A percentile compares a stretch with the other conserved stretches of the same genome.
phyloP scores from a whole-genome alignment of 92 coral and sea anemone species.

The Metridium senile region DNA sequence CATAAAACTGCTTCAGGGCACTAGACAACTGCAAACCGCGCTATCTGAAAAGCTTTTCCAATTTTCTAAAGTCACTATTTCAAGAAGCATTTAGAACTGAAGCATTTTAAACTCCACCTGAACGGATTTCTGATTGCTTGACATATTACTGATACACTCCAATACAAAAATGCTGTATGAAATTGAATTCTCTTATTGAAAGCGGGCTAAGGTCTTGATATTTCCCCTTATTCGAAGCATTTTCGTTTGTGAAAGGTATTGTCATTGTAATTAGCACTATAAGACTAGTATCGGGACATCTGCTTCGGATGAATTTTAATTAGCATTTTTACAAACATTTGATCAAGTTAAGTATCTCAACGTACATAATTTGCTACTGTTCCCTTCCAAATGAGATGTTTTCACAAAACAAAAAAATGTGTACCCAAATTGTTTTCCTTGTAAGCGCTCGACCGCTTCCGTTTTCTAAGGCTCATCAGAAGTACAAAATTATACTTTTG shows the following conservation, averaged over 20 bases:
- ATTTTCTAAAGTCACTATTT: slow-evolving; percentile 12
- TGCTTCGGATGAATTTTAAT: slow-evolving; percentile 28
- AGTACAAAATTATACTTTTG: slow-evolving; percentile 14
- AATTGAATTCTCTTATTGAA: too few species aligned
- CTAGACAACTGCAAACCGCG: not conserved
- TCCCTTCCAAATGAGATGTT: slow-evolving; percentile 7
- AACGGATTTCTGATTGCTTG: not conserved
- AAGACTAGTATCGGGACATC: slow-evolving; percentile 27
- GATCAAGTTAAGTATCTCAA: slow-evolving; percentile 32
- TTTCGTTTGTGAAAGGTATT: slow-evolving; percentile 40
- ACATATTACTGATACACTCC: too few species aligned
- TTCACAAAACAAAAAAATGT: slow-evolving; percentile 5
- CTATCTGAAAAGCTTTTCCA: slow-evolving; percentile 18
- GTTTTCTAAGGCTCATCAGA: not conserved
- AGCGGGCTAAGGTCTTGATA: not conserved
- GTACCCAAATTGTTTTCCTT: not conserved
- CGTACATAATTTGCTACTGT: slow-evolving; percentile 12
- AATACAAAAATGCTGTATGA: too few species aligned
- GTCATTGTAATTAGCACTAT: slow-evolving; percentile 64
- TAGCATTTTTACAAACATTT: slow-evolving; percentile 53
- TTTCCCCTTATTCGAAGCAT: slow-evolving; percentile 41
- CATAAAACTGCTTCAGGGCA: not conserved
- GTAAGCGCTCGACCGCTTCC: slow-evolving; percentile 9
- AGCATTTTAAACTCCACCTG: not conserved
- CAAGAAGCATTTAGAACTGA: slow-evolving; percentile 6